phyloP scores from a whole-genome alignment of 1,140 invertebrate species.

The Brachionus angularis region DNA sequence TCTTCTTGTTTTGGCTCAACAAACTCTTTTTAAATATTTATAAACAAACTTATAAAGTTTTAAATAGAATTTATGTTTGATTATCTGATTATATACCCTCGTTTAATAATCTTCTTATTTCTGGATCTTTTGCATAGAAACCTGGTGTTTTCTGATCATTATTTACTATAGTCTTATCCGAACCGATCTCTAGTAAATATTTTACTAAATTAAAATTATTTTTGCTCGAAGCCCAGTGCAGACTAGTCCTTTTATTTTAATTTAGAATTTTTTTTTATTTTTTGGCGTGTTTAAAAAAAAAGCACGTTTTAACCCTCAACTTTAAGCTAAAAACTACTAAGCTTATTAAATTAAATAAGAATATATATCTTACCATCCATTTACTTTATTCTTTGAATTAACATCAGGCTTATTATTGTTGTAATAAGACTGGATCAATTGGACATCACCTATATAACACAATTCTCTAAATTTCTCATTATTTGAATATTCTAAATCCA shows the following conservation, averaged over 20 bases:
- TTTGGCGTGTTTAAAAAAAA: no score
- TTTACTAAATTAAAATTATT: background rate
- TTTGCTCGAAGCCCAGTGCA: conserved; percentile 41
- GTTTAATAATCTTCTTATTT: background rate
- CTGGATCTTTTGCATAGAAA: conserved; percentile 3
- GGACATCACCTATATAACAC: conserved; percentile 33
- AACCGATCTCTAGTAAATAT: conserved; percentile 5
- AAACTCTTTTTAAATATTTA: background rate
- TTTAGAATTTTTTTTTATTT: no score
- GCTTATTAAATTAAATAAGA: background rate
- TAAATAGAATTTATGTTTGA: no score
- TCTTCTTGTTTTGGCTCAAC: background rate
- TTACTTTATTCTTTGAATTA: conserved; percentile 34
- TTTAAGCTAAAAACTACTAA: background rate
- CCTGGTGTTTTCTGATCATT: conserved; percentile 1
- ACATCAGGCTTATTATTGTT: conserved; percentile 5
- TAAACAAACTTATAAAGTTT: background rate
- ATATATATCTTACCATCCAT: background rate
- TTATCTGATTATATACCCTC: background rate
- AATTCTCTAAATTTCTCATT: conserved; percentile 38
- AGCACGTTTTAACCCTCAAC: no score
- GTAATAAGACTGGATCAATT: conserved; percentile 10
- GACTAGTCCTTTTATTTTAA: background rate
- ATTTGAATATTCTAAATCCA: conserved; percentile 25
- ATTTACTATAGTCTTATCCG: background rate